A percentile compares a stretch with the other conserved stretches of the same genome.
phyloP scores from a whole-genome alignment of 37 sponge, comb jelly and placozoan species.

The Corticium candelabrum region DNA sequence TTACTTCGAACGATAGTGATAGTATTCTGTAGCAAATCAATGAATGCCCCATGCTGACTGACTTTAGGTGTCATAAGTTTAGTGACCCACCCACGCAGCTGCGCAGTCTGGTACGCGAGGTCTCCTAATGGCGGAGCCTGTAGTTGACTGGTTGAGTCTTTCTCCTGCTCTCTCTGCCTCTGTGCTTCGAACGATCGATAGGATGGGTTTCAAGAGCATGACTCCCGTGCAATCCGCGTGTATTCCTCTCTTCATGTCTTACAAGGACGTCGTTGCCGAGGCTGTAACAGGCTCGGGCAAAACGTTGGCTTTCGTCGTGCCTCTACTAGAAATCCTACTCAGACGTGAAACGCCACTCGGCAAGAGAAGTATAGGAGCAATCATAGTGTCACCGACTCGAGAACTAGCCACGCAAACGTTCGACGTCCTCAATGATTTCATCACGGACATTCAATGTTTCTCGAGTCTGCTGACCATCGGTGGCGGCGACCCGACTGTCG shows the following conservation, averaged over 20 bases:
- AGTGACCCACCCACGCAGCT: no score
- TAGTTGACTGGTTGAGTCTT: not conserved
- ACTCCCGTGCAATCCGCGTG: not conserved
- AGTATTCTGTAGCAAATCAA: no score
- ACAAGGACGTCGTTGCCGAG: constrained; percentile 6
- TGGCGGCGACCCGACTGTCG: constrained; percentile 43
- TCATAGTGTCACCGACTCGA: constrained; percentile 86
- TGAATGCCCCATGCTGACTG: no score
- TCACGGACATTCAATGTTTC: constrained; percentile 25
- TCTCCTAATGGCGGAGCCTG: no score
- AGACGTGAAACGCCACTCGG: not conserved
- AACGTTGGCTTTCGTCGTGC: constrained; percentile 93
- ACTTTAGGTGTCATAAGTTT: no score
- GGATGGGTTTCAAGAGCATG: not conserved
- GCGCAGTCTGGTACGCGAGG: no score
- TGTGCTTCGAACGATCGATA: not conserved
- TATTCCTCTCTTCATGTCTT: not conserved
- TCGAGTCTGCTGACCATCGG: constrained; percentile 43
- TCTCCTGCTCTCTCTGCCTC: not conserved
- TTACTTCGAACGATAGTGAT: no score
- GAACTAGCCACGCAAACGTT: constrained; percentile 86
- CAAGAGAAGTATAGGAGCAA: constrained; percentile 6
- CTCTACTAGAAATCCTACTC: constrained; percentile 65
- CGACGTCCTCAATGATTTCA: constrained; percentile 47
- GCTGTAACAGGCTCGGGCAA: constrained; percentile 86